Evolutionary conservation across 2,797 vertebrate genomes (phyloP), one percentile per base, ranked within the genome.

Genomic region (Apogon hyalosoma): DNA sequence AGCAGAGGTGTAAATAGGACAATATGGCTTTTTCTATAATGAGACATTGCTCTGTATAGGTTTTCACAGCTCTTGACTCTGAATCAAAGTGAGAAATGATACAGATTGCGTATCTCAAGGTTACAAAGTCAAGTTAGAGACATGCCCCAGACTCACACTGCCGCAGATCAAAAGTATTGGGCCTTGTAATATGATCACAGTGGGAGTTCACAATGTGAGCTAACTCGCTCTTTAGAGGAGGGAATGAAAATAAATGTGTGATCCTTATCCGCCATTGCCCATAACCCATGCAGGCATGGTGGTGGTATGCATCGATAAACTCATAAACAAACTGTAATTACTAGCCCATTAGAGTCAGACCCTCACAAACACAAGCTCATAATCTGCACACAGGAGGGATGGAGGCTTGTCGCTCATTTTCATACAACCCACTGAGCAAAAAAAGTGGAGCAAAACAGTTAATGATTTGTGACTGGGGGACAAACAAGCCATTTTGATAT

Each of bases 301-400:
- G 82, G 89, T 83, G 86, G 89, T 82, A 92, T 87, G 90, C 91
- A 91, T 92, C 83, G 87, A 92, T 90, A 90, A 91, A 92, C 89
- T 90, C 89, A 90, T 90, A 92, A 92, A 92, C 90, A 92, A 92
- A 92, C 90, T 83, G 87, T 92, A 92, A 92, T 92, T 92, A 92
- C 89, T 83, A 89, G 88, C 86, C 90, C 89, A 92, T 92, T 91
- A 92, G 90, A 88, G 88, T 87, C 83, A 85, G 84, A 73, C 87
- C 88, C 85, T 89, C 88, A 77, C 86, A 89, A 92, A 92, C 90
- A 88, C 79, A 64, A 73, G 59, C 88, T 87, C 88, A 87, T 92
- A 92, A 92, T 92, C 90, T 60, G 83, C 79, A 86, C 91, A 87
- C 90, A 83, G 90, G 90, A 89, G 90, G 89, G 86, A 88, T 83